Conservation (phyloP, 2,888 invertebrate species). For the Lepidocyrtoides sp. region DNA sequence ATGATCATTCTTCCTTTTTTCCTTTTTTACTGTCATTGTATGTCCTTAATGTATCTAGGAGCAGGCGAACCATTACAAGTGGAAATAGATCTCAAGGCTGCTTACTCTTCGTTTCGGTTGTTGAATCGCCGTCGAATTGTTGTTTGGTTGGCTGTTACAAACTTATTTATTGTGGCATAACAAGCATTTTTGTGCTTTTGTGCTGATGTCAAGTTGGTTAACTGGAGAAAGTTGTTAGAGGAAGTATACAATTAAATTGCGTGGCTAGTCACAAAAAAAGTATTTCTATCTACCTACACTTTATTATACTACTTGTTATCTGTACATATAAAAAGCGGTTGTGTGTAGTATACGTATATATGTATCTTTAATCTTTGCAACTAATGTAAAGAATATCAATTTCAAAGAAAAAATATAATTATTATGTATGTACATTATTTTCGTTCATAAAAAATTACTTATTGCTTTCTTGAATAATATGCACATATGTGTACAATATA, state of each 20-base stretch:
- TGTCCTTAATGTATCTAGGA: conserved; percentile 66
- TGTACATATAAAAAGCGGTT: conserved; percentile 13
- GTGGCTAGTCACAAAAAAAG: conserved; percentile 32
- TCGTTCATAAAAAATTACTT: conserved; percentile 35
- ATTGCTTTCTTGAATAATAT: conserved; percentile 39
- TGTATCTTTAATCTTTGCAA: background rate
- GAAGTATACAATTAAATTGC: conserved; percentile 69
- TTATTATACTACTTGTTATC: background rate
- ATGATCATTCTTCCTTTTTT: background rate
- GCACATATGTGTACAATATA: background rate
- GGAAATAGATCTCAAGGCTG: conserved; percentile 73
- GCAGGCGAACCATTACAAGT: conserved; percentile 69
- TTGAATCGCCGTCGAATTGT: conserved; percentile 70
- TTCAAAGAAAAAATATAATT: conserved; percentile 42
- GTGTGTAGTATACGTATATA: background rate
- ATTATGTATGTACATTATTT: conserved; percentile 7
- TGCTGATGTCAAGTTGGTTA: conserved; percentile 53
- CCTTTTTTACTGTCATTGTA: conserved; percentile 34
- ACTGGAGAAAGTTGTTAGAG: conserved; percentile 57
- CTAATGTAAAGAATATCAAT: conserved; percentile 27
- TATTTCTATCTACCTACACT: background rate
- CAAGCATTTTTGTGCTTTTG: conserved; percentile 45
- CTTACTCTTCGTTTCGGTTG: conserved; percentile 77
- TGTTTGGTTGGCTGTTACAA: conserved; percentile 48
- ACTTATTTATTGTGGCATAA: conserved; percentile 59